Evolutionary conservation across 2,797 vertebrate genomes (phyloP).

Genomic region (Nyctalus aviator): DNA sequence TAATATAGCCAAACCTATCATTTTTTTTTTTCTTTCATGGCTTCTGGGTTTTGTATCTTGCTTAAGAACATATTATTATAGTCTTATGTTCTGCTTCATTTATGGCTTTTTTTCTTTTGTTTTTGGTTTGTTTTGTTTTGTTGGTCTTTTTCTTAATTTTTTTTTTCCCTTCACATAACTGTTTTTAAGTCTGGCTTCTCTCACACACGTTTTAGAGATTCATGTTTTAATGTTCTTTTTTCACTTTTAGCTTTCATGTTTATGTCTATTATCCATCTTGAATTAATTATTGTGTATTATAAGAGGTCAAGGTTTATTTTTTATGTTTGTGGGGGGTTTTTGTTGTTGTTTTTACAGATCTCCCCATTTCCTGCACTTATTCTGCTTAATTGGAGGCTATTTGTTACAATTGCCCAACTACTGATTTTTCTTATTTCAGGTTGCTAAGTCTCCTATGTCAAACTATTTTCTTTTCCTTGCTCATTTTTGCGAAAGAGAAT

Average conservation of each 20-base stretch:
- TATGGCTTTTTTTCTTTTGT: too few species aligned
- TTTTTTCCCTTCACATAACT: not conserved
- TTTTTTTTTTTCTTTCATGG: not conserved
- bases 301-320: not conserved
- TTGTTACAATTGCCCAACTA: not conserved
- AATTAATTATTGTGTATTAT: not conserved
- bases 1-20: not conserved
- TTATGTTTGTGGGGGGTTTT: not conserved
- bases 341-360: not conserved
- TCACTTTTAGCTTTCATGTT: not conserved
- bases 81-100: not conserved
- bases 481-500: slow-evolving; percentile 13
- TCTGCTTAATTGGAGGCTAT: slow-evolving; percentile 1
- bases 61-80: not conserved
- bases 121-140: too few species aligned
- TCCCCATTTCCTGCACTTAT: not conserved
- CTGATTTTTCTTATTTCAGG: slow-evolving; percentile 17
- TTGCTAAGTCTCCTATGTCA: not conserved
- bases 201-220: not conserved
- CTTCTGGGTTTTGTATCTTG: not conserved
- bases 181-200: not conserved
- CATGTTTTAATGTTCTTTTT: not conserved
- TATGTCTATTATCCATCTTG: not conserved
- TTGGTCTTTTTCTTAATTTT: not conserved
- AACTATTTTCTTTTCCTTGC: not conserved